A percentile compares a stretch with the other conserved stretches of the same genome.
Evolutionary conservation across 1,140 invertebrate species (phyloP).

Genomic region (Micrasema longulum): DNA sequence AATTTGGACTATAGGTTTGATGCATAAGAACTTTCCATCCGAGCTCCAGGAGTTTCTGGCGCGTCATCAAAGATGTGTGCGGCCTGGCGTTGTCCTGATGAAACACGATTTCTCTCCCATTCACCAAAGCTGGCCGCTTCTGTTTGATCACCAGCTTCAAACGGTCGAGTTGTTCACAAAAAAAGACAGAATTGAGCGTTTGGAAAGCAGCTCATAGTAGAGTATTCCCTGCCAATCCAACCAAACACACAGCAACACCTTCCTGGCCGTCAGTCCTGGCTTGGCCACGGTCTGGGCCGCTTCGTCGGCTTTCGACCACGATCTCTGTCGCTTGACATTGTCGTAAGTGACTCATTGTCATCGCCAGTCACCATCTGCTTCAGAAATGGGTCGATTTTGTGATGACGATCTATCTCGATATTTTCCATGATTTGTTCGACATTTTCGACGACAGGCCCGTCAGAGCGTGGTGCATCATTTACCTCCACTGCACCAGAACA

Average conservation of each 20-base stretch:
- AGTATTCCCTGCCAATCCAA: conserved; percentile 10
- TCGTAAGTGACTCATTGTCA: conserved; percentile 14
- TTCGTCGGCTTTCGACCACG: conserved; percentile 18
- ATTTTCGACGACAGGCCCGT: conserved; percentile 16
- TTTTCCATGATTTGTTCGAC: conserved; percentile 18
- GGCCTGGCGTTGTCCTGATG: conserved; percentile 16
- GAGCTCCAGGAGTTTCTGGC: conserved; percentile 16
- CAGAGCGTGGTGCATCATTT: conserved; percentile 19
- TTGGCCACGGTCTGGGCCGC: conserved; percentile 16
- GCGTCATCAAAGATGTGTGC: conserved; percentile 20
- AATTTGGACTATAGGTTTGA: no score
- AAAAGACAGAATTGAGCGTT: conserved; percentile 12
- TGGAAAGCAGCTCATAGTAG: no score
- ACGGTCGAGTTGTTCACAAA: conserved; percentile 19
- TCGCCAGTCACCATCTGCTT: no score
- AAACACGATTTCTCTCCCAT: conserved; percentile 13
- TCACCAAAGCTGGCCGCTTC: conserved; percentile 21
- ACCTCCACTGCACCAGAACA: conserved; percentile 13
- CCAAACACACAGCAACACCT: conserved; percentile 21
- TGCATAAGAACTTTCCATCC: no score
- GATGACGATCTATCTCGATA: conserved; percentile 20
- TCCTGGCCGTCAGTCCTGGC: conserved; percentile 19
- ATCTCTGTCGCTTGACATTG: conserved; percentile 16
- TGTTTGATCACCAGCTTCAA: conserved; percentile 19
- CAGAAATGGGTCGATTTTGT: no score